A percentile compares a stretch with the other conserved stretches of the same genome.
phyloP scores from a whole-genome alignment of 2,797 vertebrate species.

The Luscinia megarhynchos region DNA sequence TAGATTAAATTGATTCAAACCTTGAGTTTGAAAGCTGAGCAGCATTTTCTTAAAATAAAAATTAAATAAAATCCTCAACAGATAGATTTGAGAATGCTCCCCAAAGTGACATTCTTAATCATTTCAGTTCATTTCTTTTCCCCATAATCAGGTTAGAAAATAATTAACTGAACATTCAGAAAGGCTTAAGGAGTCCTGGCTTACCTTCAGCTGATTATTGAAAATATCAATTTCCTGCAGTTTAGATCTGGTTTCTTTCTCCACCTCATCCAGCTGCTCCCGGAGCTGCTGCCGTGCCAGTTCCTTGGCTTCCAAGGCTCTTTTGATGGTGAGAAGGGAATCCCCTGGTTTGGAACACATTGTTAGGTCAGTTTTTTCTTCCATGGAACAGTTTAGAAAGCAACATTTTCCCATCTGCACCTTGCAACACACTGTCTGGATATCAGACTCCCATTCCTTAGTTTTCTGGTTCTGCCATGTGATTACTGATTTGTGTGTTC shows the following conservation, averaged over 20 bases:
- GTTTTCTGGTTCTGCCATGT: too few relatives aligned
- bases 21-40: background rate
- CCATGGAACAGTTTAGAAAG: background rate
- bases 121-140: background rate
- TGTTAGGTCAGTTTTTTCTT: too few relatives aligned
- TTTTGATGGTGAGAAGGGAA: constrained; percentile 91
- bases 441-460: too few relatives aligned
- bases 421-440: background rate
- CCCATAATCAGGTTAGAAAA: background rate
- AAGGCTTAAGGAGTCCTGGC: background rate
- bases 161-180: background rate
- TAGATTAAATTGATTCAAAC: background rate
- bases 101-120: background rate
- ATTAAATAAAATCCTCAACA: background rate
- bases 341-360: constrained; percentile 81
- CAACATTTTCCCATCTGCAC: background rate
- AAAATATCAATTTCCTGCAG: constrained; percentile 97
- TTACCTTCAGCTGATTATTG: constrained; percentile 97
- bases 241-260: constrained; percentile 93
- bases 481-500: too few relatives aligned
- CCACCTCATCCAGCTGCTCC: constrained; percentile 93
- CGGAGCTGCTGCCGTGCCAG: constrained; percentile 88
- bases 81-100: background rate
- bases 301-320: constrained; percentile 93
- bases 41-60: background rate